Evolutionary conservation across 2,888 invertebrate species (phyloP).

Genomic region (Drosophila nr. perissopoda): DNA sequence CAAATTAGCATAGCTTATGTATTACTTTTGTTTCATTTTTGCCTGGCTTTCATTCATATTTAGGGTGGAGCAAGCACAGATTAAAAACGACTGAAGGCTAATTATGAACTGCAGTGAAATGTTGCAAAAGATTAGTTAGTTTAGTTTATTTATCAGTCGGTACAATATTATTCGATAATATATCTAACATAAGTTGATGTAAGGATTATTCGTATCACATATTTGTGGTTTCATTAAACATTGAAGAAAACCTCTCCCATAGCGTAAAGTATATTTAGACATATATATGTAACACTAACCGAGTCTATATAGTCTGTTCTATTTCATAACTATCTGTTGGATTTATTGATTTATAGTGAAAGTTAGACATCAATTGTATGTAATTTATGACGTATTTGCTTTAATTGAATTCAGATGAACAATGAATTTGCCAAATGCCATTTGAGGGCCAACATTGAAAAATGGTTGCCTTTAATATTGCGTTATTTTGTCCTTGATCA

Average conservation of each 20-base stretch:
- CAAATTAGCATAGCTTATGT: slow-evolving; percentile 31
- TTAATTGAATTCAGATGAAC: neutral
- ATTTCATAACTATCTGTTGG: neutral
- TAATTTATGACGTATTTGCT: neutral
- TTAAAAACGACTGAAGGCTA: slow-evolving; percentile 3
- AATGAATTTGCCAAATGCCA: neutral
- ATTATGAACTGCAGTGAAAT: slow-evolving; percentile 15
- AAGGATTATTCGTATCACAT: neutral
- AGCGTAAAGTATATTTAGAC: neutral
- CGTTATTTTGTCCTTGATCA: slow-evolving; percentile 4
- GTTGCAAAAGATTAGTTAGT: neutral
- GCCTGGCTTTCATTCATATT: neutral
- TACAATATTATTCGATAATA: neutral
- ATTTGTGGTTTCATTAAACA: neutral
- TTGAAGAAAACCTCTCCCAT: neutral
- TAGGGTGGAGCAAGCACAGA: neutral
- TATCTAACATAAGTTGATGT: neutral
- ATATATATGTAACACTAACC: too few relatives aligned
- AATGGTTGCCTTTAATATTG: neutral
- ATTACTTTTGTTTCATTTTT: neutral
- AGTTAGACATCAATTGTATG: neutral
- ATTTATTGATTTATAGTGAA: neutral
- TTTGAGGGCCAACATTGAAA: neutral
- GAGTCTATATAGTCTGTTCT: too few relatives aligned
- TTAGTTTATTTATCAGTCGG: neutral